Evolutionary conservation across 2,113 vertebrate genomes (phyloP), one percentile per base, ranked within the genome.

Genomic region (Heterotilapia buettikoferi): DNA sequence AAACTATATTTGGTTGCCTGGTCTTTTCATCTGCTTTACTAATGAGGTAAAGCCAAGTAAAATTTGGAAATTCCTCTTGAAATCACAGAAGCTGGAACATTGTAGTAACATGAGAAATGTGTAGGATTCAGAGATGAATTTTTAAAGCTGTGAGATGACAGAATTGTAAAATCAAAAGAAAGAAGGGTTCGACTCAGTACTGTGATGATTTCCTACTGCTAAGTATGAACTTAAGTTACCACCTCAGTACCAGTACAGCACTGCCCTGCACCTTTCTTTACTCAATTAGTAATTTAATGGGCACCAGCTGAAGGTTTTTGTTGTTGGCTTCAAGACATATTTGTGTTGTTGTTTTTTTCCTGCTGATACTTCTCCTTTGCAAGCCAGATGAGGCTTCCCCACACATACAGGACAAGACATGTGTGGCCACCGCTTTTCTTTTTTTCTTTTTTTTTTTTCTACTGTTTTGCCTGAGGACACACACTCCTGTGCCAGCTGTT

Each of bases 401-500:
- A 83, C 85, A 86, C 81, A 90, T 82, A 88, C 86, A 89, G 26
- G 80, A 90, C 40, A 56, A 85, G 43, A 56, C 76, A 79, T 89
- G 59, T 90, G 89, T 73, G 84, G 82, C 84, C 84, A 54, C 76
- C 31, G 36, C 73, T 24, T 68, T 52, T 43, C 2, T 3, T 36
- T 84, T 33, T 47, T 83, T 61, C 16, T 1, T 38, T 1, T 53
- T 3, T 43, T 45, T 84, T 36, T 18, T 73, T 59, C 83, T 31
- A 82, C 13, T 5, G n/a, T 83, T 86, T 66, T 61, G 53, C 87
- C 83, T 6, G 38, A 82, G 81, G 89, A 57, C 83, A 61, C 83
- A 38, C 38, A 14, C 76, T 88, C 84, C 68, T 84, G 57, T 86
- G 87, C 86, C 89, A 90, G 88, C 87, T 89, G 84, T 84, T 89